phyloP scores from a whole-genome alignment of 2,113 vertebrate genomes.

The Pristiophorus japonicus region DNA sequence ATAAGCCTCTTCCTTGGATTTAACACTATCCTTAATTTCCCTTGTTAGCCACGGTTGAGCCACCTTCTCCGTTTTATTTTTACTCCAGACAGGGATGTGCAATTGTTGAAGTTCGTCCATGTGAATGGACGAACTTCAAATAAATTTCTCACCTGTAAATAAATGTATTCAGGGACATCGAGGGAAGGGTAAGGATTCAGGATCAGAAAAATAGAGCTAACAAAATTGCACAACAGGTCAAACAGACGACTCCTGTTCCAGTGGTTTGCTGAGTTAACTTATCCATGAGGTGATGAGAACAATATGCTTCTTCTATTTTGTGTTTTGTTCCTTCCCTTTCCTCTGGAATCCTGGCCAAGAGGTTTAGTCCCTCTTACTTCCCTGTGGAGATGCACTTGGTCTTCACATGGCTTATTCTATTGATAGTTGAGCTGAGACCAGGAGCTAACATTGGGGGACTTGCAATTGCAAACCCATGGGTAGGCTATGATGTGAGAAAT shows the following conservation, averaged over 20 bases:
- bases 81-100: too few relatives aligned
- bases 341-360: not conserved
- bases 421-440: not conserved
- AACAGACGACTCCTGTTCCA: not conserved
- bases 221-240: not conserved
- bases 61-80: too few relatives aligned
- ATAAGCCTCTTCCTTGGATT: too few relatives aligned
- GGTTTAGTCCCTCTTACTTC: not conserved
- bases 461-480: not conserved
- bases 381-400: not conserved
- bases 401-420: not conserved
- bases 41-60: too few relatives aligned
- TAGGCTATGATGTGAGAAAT: too few relatives aligned
- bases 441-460: not conserved
- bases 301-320: not conserved
- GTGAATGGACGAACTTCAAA: too few relatives aligned
- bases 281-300: too few relatives aligned
- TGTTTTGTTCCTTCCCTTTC: constrained; percentile 42
- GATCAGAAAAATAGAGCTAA: not conserved
- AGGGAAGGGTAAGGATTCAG: not conserved
- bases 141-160: too few relatives aligned
- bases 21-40: too few relatives aligned
- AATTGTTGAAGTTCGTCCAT: too few relatives aligned
- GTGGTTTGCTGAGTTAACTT: not conserved
- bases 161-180: not conserved